phyloP scores from a whole-genome alignment of 2,113 vertebrate genomes.

The Arothron firmamentum region DNA sequence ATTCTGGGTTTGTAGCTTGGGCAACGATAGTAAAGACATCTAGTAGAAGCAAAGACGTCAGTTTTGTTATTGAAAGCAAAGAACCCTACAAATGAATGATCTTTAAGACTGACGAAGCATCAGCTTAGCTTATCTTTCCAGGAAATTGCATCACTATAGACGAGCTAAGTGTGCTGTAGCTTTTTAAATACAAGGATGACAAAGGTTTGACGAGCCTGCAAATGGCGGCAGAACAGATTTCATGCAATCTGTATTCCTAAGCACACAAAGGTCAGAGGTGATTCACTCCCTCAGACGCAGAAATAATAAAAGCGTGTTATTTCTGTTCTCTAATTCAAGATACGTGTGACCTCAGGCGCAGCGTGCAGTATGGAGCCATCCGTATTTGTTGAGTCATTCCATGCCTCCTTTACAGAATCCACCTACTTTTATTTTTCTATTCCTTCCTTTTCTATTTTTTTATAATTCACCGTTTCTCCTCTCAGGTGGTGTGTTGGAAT shows the following conservation, averaged over 20 bases:
- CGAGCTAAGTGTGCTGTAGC: too few relatives aligned
- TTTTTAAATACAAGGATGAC: too few relatives aligned
- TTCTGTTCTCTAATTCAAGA: conserved; percentile 15
- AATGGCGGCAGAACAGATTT: too few relatives aligned
- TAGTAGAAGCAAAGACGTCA: too few relatives aligned
- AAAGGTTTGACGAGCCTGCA: too few relatives aligned
- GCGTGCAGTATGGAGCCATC: conserved; percentile 23
- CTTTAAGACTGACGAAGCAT: too few relatives aligned
- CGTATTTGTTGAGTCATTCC: conserved; percentile 40
- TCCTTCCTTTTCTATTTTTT: background rate
- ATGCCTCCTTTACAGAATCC: conserved; percentile 11
- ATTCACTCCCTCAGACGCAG: conserved; percentile 23
- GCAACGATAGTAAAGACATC: too few relatives aligned
- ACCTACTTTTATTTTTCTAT: conserved; percentile 9
- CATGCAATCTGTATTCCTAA: conserved; percentile 8
- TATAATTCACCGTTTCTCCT: conserved; percentile 23
- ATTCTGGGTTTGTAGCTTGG: too few relatives aligned
- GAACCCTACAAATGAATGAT: too few relatives aligned
- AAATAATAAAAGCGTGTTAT: conserved; percentile 24
- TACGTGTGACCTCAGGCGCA: conserved; percentile 28
- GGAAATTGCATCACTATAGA: too few relatives aligned
- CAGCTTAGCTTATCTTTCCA: too few relatives aligned
- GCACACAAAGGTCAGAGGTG: conserved; percentile 24
- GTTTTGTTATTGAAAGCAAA: too few relatives aligned
- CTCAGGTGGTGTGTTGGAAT: conserved; percentile 27